Evolutionary conservation across 2,888 invertebrate species (phyloP).

Genomic region (Chymomyza procnemis): DNA sequence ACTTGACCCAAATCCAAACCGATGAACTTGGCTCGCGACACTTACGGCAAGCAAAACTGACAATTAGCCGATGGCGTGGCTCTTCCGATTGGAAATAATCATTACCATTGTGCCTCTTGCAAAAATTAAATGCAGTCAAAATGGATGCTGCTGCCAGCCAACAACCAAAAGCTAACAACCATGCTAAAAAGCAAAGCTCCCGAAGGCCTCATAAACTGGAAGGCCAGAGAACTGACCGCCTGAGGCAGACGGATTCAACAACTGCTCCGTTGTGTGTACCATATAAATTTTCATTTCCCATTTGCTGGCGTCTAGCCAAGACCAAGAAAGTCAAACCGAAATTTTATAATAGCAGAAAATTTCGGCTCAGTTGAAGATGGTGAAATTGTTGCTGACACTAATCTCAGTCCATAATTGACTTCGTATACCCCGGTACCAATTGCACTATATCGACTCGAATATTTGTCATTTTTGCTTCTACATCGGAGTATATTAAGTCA

Average conservation of each 20-base stretch:
- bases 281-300: conserved; percentile 68
- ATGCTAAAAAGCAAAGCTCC: conserved; percentile 59
- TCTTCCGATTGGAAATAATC: conserved; percentile 57
- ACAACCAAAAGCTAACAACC: conserved; percentile 35
- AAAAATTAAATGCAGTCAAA: background rate
- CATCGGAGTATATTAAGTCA: conserved; percentile 1
- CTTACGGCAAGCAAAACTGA: conserved; percentile 51
- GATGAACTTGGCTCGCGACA: conserved; percentile 55
- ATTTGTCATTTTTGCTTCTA: conserved; percentile 47
- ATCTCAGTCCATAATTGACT: conserved; percentile 67
- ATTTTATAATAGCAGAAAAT: background rate
- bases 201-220: conserved; percentile 22
- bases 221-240: too few species aligned
- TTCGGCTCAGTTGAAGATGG: conserved; percentile 28
- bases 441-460: conserved; percentile 46
- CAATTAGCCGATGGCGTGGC: conserved; percentile 69
- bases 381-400: conserved; percentile 69
- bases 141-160: background rate
- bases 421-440: too few species aligned
- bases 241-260: conserved; percentile 21
- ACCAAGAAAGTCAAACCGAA: conserved; percentile 28
- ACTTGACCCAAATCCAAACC: conserved; percentile 67
- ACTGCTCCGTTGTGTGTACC: conserved; percentile 43
- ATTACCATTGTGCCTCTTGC: too few species aligned
- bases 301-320: conserved; percentile 55